Conservation (phyloP, 2,797 vertebrate species). For the Notolepis coatsorum region DNA sequence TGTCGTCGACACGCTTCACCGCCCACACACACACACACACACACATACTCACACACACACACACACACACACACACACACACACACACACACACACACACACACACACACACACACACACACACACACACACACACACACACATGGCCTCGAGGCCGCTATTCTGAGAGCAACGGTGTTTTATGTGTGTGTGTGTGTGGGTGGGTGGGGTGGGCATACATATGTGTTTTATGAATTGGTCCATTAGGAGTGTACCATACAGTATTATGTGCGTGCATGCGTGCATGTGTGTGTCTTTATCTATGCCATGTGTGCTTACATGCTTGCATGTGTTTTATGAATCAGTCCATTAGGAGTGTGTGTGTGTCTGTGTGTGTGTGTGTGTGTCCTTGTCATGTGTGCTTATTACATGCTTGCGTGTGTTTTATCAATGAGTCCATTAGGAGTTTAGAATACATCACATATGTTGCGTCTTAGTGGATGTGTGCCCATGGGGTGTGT, state of each 20-base stretch:
- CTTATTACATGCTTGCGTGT: no score
- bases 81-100: not conserved
- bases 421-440: no score
- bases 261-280: not conserved
- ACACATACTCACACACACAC: not conserved
- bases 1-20: not conserved
- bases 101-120: not conserved
- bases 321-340: not conserved
- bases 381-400: no score
- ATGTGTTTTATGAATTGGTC: no score
- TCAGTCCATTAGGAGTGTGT: no score
- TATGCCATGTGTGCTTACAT: not conserved
- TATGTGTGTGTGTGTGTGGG: constrained; percentile 5
- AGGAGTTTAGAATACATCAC: no score
- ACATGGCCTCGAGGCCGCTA: not conserved
- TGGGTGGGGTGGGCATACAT: no score
- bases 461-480: no score
- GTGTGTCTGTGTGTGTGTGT: not conserved
- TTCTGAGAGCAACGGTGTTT: constrained; percentile 3
- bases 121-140: not conserved
- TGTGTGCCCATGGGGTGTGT: not conserved
- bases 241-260: no score
- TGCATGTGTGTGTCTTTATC: constrained; percentile 2
- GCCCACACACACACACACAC: no score
- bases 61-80: not conserved